Base-by-base conservation (phyloP, 2,888 invertebrate genomes). In the Torymus texanus region DNA sequence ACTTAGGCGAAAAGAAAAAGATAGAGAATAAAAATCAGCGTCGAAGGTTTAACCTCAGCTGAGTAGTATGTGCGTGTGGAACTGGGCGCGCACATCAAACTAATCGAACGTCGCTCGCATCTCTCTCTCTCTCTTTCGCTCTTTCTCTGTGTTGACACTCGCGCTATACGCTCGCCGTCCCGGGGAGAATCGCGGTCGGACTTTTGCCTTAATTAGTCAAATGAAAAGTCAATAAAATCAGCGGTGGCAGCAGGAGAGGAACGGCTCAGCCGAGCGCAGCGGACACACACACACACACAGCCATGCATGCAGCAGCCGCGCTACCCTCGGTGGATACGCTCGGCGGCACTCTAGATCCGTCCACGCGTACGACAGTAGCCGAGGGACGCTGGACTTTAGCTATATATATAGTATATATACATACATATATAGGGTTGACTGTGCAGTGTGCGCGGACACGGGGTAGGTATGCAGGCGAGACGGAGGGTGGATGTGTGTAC, bases 211-310 rank as follows among this genome's bases (percentile, higher is more conserved):
- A 78, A 81, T 79, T 79, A 81, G 81, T 58, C 76, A 70, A 79
- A 79, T 81, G 65, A 74, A 79, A 79, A 74, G 73, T 79, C 78
- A 79, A 79, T 74, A 79, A 79, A 79, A 77, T 73, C 75, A 78
- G 71, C 56, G 58, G 53, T 29, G 70, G 41, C 21, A 51, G 24
- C 24, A 8, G 59, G 18, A 24, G 58, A 67, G 21, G 53, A 62
- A 18, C 16, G 13, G n/a, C 12, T 21, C 5, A 12, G 53, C 24
- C 14, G 24, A 55, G 29, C 21, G 55, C 12, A 13, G 66, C 3
- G 58, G 50, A 56, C 29, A 18, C 14, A 29, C 24, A 24, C 24
- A 24, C 24, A 24, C 24, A 24, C 29, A 29, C 29, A 29, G 29
- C 5, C 29, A n/a, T 41, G n/a, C 5, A 63, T 12, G 16, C 11